A percentile compares a stretch with the other conserved stretches of the same genome.
Conservation (phyloP, 2,113 vertebrate species). For the Tetrax tetrax region DNA sequence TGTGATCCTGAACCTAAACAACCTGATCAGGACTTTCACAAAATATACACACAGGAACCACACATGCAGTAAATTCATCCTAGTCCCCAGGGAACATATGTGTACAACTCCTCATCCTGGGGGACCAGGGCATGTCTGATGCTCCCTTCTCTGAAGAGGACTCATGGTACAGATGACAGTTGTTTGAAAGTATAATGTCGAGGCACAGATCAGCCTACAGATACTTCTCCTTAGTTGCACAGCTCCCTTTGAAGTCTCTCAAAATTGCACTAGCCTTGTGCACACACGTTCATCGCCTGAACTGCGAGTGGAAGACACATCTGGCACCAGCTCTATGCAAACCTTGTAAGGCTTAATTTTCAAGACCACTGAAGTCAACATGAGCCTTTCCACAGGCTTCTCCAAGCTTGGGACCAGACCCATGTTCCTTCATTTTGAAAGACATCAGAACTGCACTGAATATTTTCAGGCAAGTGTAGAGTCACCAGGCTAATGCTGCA, state of each 20-base stretch:
- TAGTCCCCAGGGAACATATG: background rate
- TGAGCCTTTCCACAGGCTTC: background rate
- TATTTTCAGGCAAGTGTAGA: background rate
- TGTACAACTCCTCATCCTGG: background rate
- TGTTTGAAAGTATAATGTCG: background rate
- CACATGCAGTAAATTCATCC: background rate
- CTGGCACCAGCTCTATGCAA: background rate
- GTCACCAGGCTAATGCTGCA: background rate
- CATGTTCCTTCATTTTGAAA: background rate
- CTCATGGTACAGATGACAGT: background rate
- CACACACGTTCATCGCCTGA: constrained; percentile 1
- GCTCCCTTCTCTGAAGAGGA: background rate
- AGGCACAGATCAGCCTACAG: background rate
- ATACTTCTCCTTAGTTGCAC: background rate
- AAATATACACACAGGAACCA: background rate
- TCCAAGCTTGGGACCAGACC: background rate
- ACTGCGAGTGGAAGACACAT: background rate
- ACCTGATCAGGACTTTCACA: background rate
- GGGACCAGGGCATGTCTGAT: background rate
- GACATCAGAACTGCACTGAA: background rate
- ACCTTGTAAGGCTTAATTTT: background rate
- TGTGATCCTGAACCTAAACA: background rate
- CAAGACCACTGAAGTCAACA: background rate
- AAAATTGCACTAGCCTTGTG: constrained; percentile 17
- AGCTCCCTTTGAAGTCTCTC: constrained; percentile 20